A percentile compares a stretch with the other conserved stretches of the same genome.
Evolutionary conservation across 2,797 vertebrate genomes (phyloP).

Genomic region (Falco columbarius): DNA sequence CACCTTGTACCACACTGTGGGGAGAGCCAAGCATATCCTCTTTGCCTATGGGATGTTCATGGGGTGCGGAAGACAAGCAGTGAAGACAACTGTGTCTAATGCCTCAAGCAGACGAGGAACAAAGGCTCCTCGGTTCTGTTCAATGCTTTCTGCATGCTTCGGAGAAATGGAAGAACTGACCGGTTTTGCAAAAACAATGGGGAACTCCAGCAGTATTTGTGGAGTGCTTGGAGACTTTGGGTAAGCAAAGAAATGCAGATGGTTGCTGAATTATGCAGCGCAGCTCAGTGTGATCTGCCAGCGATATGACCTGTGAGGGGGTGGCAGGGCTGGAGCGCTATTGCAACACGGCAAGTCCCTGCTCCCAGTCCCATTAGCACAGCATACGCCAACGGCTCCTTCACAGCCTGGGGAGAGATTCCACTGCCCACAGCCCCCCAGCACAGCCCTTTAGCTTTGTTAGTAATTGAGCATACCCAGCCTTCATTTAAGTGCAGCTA

Average conservation of each 20-base stretch:
- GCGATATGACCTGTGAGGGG: background rate
- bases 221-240: background rate
- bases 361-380: background rate
- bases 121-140: background rate
- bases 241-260: background rate
- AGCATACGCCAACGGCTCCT: background rate
- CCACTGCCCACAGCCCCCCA: background rate
- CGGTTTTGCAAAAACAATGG: background rate
- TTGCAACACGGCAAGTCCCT: background rate
- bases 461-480: background rate
- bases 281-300: background rate
- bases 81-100: background rate
- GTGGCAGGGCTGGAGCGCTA: background rate
- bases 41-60: background rate
- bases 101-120: background rate
- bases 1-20: accelerated
- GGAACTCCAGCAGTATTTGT: background rate
- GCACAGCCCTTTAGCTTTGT: background rate
- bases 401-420: background rate
- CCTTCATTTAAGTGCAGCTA: background rate
- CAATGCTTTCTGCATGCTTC: background rate
- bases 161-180: background rate
- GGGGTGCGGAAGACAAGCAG: background rate
- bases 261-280: background rate
- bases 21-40: background rate